A percentile compares a stretch with the other conserved stretches of the same genome.
Evolutionary conservation across 35 echinoderm and acorn worm genomes (phyloP).

Genomic region (Ptychodera flava): DNA sequence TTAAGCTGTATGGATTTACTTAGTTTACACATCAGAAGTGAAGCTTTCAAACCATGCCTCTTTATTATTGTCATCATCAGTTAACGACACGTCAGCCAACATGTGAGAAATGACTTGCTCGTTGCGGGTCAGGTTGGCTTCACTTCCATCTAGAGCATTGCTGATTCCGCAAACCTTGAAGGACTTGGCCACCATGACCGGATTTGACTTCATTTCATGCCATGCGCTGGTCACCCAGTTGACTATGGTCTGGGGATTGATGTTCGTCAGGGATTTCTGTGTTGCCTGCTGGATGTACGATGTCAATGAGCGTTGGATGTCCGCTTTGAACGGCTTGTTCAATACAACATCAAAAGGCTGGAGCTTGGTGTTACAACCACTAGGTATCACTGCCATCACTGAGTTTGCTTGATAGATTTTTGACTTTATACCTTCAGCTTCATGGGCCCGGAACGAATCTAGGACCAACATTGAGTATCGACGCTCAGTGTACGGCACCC

Average conservation of each 20-base stretch:
- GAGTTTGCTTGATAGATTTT: not conserved
- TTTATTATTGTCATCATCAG: too few species aligned
- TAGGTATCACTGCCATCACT: constrained; percentile 40
- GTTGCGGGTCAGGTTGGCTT: too few species aligned
- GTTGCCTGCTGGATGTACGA: not conserved
- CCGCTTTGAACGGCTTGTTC: constrained; percentile 33
- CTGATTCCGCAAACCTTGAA: too few species aligned
- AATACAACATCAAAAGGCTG: constrained; percentile 33
- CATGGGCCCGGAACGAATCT: constrained; percentile 34
- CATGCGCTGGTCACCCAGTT: not conserved
- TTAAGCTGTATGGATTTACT: too few species aligned
- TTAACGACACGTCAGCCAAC: too few species aligned
- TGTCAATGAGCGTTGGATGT: not conserved
- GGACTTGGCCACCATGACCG: too few species aligned
- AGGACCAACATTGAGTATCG: not conserved
- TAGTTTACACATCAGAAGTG: too few species aligned
- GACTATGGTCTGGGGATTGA: not conserved
- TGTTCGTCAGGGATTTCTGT: not conserved
- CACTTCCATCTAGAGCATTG: too few species aligned
- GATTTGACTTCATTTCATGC: too few species aligned
- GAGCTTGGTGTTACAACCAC: constrained; percentile 13
- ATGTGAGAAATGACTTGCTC: too few species aligned
- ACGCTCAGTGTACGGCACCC: not conserved
- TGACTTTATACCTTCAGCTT: constrained; percentile 12
- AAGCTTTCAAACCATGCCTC: too few species aligned